Evolutionary conservation across 2,888 invertebrate genomes (phyloP), one percentile per base, ranked within the genome.

Genomic region (Trachelus iudaicus): DNA sequence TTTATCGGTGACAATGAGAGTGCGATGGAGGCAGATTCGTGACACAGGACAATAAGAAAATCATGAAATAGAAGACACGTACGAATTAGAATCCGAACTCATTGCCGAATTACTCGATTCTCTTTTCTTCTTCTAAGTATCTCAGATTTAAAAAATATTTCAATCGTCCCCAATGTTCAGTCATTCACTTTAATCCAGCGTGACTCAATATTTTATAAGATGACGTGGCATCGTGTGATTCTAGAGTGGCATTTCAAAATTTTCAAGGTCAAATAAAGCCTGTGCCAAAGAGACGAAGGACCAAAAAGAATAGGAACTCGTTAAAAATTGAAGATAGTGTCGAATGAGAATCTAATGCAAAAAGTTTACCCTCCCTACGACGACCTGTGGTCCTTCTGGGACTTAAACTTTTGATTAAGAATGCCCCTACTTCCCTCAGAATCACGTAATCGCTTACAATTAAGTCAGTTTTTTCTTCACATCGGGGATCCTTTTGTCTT

Each of bases 351-450:
- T 71, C 31, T 31, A 71, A 71, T 34, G 33, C 71, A 34, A 33
- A 71, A 71, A 71, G 71, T 71, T 71, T 2, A 23, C 1, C 31
- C 31, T n/a, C 33, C 33, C 30, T 35, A 12, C 12, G 33, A 71
- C 71, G 71, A 23, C 23, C 34, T 71, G 71, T 23, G 71, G 71
- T 71, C 31, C 71, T 71, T 33, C 33, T 33, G 12, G 71, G 34
- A 71, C 71, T 71, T 31, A 71, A 71, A 71, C 71, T 71, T 71
- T 71, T 71, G 33, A 71, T 71, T 71, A 71, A 31, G 31, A 33
- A 71, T 31, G 12, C 9, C 34, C 33, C 33, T 15, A 11, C 71
- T 31, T 33, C 34, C 15, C 34, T 13, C 9, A 34, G 34, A 71
- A 31, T 71, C 71, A 33, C 71, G 30, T 69, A 69, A 71, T 71